These are phyloP conservation scores for Hydropsyche betteni DNA, from an alignment of 2,888 invertebrate genomes.

Conservation along the genomic window DNA sequence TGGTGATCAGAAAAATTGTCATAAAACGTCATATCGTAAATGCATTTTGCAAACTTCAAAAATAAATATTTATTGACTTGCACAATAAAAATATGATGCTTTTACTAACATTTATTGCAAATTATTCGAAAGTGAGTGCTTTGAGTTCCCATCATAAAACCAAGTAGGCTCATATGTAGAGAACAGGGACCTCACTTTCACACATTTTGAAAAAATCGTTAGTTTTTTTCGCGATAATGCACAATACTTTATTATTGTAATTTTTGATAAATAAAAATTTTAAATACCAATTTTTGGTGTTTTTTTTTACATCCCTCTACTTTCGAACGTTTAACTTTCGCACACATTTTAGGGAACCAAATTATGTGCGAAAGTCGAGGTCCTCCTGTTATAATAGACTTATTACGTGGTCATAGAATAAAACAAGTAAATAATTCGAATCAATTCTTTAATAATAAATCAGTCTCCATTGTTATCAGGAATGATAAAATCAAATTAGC, in stretches of 20 bases:
- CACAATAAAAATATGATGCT: not conserved
- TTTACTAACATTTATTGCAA: not conserved
- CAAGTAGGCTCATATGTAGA: not conserved
- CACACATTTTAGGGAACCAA: too few relatives aligned
- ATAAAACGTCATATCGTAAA: not conserved
- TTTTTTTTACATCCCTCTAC: too few relatives aligned
- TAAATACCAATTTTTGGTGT: too few relatives aligned
- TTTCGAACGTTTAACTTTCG: too few relatives aligned
- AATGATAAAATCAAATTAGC: slow-evolving; percentile 20
- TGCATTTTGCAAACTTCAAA: not conserved
- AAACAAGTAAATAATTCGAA: slow-evolving; percentile 14
- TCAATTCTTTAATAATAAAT: slow-evolving; percentile 33
- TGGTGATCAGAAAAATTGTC: not conserved
- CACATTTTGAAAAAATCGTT: too few relatives aligned
- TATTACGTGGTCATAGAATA: not conserved
- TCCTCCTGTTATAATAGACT: too few relatives aligned
- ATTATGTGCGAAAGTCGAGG: too few relatives aligned
- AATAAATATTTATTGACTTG: not conserved
- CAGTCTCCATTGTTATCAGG: slow-evolving; percentile 32
- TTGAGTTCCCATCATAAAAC: not conserved
- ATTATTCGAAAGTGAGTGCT: too few relatives aligned
- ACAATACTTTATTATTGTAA: too few relatives aligned
- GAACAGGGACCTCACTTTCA: too few relatives aligned
- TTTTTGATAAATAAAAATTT: too few relatives aligned
- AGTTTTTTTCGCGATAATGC: too few relatives aligned